Conservation (phyloP, 2,113 vertebrate species). For the Ramphastos sulfuratus region DNA sequence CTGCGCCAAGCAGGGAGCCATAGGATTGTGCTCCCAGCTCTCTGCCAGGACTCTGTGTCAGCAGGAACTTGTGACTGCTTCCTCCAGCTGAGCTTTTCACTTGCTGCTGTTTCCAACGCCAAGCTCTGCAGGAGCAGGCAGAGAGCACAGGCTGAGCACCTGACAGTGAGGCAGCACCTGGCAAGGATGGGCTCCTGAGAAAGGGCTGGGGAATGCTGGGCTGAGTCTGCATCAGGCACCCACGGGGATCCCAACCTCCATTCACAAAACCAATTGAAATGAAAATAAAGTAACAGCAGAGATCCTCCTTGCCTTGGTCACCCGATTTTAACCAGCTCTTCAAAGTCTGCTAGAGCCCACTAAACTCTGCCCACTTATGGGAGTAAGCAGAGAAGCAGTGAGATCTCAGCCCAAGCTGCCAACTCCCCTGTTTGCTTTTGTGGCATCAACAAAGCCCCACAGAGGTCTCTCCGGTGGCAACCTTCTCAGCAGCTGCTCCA, state of each 20-base stretch:
- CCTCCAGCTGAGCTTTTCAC: background rate
- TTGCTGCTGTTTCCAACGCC: background rate
- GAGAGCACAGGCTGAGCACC: background rate
- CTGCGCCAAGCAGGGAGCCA: background rate
- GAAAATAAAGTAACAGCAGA: background rate
- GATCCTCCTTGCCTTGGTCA: background rate
- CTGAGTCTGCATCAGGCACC: background rate
- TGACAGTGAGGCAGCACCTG: background rate
- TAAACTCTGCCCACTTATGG: background rate
- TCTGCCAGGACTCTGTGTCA: background rate
- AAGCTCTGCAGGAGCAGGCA: background rate
- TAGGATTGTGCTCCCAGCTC: background rate
- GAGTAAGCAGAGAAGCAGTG: background rate
- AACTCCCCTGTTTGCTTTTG: background rate
- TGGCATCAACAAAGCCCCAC: background rate
- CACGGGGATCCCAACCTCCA: background rate
- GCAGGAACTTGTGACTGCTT: background rate
- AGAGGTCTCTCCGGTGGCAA: background rate
- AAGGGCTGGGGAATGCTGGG: background rate
- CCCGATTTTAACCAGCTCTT: background rate
- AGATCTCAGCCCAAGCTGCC: background rate
- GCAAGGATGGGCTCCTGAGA: accelerated
- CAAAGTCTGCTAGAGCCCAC: background rate
- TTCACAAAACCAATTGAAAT: background rate
- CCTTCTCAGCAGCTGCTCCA: background rate